phyloP scores from a whole-genome alignment of 2,113 vertebrate genomes.

The Microcebus jonahi region DNA sequence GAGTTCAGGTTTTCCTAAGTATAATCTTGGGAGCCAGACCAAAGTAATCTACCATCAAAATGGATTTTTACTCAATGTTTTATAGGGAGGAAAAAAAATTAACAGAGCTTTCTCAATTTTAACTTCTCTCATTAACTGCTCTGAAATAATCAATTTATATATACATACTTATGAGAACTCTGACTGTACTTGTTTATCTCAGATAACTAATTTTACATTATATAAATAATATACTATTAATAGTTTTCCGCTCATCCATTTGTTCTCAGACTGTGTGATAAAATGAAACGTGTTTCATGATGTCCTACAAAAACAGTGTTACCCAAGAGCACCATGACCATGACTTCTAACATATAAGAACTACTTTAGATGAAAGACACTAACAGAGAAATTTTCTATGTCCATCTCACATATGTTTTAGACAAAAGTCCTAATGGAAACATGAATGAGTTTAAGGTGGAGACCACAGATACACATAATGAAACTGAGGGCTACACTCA shows the following conservation, averaged over 20 bases:
- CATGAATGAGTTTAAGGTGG: not conserved
- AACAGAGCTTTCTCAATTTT: slow-evolving; percentile 17
- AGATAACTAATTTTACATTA: slow-evolving; percentile 21
- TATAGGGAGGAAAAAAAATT: not conserved
- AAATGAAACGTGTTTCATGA: not conserved
- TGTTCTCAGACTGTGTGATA: not conserved
- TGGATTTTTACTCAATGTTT: not conserved
- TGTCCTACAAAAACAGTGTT: not conserved
- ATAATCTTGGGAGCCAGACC: not conserved
- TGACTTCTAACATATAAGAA: not conserved
- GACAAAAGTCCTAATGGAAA: not conserved
- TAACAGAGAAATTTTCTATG: not conserved
- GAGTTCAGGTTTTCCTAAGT: not conserved
- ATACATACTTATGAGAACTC: not conserved
- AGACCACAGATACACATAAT: not conserved
- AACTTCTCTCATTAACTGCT: slow-evolving; percentile 28
- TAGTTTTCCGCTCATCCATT: not conserved
- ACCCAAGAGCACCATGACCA: not conserved
- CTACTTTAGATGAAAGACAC: not conserved
- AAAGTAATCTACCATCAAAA: not conserved
- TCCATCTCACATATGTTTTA: not conserved
- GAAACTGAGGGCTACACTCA: not conserved
- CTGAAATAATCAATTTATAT: not conserved
- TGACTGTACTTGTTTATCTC: not conserved
- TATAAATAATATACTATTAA: not conserved